Percentiles rank a stretch among this genome's conserved stretches.
phyloP scores from a whole-genome alignment of 2,797 vertebrate genomes.

The Micropoecilia bifurca region DNA sequence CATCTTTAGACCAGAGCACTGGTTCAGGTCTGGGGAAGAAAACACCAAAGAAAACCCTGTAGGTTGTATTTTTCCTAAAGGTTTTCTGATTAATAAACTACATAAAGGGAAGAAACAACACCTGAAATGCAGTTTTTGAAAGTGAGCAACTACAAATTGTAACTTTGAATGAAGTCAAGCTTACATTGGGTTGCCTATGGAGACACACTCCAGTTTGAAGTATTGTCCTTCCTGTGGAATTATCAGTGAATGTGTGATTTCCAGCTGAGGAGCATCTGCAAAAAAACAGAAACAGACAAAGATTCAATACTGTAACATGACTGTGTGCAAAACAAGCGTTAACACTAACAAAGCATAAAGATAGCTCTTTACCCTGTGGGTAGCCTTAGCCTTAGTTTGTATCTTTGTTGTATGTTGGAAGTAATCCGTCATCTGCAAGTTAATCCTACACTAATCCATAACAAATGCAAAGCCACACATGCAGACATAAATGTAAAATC shows the following conservation, averaged over 20 bases:
- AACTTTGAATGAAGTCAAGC: constrained; percentile 59
- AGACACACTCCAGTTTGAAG: constrained; percentile 96
- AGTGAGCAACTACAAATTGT: constrained; percentile 3
- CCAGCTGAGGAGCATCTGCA: constrained; percentile 93
- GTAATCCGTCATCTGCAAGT: constrained; percentile 78
- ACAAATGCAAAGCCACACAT: constrained; percentile 72
- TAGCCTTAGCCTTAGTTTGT: constrained; percentile 56
- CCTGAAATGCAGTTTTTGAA: constrained; percentile 9
- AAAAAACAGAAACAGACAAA: constrained; percentile 35
- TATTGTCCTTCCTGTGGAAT: constrained; percentile 97
- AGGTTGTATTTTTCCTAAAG: background rate
- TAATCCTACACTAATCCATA: constrained; percentile 76
- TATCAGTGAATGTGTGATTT: constrained; percentile 90
- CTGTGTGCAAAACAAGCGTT: constrained; percentile 33
- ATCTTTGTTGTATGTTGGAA: constrained; percentile 59
- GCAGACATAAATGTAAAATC: constrained; percentile 67
- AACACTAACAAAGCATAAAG: constrained; percentile 49
- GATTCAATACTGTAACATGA: constrained; percentile 14
- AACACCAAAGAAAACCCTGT: background rate
- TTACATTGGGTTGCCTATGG: constrained; percentile 98
- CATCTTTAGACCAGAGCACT: constrained; percentile 97
- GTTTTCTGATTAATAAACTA: background rate
- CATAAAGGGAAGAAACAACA: constrained; percentile 1
- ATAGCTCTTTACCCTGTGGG: constrained; percentile 54
- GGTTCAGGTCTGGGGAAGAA: constrained; percentile 87